A percentile compares a stretch with the other conserved stretches of the same genome.
These are phyloP conservation scores for Brachymystax lenok DNA, from an alignment of 2,797 vertebrate genomes.

Conservation along the genomic window DNA sequence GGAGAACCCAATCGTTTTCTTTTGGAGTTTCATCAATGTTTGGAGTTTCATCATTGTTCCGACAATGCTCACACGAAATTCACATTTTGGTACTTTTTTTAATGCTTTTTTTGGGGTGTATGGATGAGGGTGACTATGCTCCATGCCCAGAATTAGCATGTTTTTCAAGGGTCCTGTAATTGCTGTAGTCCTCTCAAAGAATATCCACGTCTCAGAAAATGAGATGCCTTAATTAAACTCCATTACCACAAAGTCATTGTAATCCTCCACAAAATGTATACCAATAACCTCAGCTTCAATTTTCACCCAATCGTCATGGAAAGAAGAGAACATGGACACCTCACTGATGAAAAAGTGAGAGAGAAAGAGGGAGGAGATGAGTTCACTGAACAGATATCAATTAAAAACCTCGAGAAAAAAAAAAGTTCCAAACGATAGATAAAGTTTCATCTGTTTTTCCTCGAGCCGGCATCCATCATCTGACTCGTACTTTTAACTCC, in stretches of 20 bases:
- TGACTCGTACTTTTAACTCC: constrained; percentile 53
- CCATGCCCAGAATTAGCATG: constrained; percentile 13
- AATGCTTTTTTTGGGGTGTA: constrained; percentile 9
- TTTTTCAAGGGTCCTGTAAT: constrained; percentile 22
- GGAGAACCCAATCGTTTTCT: not conserved
- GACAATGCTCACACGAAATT: constrained; percentile 17
- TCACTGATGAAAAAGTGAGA: constrained; percentile 40
- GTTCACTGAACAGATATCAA: constrained; percentile 44
- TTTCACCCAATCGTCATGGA: constrained; percentile 21
- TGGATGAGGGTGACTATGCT: constrained; percentile 28
- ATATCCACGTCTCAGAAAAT: constrained; percentile 14
- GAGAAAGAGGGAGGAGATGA: constrained; percentile 26
- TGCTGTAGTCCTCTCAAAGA: constrained; percentile 23
- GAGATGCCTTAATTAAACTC: constrained; percentile 19
- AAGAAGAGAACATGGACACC: constrained; percentile 41
- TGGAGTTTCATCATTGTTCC: constrained; percentile 12
- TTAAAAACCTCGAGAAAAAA: constrained; percentile 39
- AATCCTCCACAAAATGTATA: constrained; percentile 44
- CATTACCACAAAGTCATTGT: constrained; percentile 38
- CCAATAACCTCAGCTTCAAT: constrained; percentile 38
- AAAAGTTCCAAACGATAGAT: constrained; percentile 37
- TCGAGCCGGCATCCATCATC: constrained; percentile 57
- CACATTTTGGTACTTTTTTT: constrained; percentile 15
- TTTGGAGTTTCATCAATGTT: constrained; percentile 8
- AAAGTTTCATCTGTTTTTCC: constrained; percentile 79